phyloP scores from a whole-genome alignment of 2,888 invertebrate species.

The Drosophila infuscata region DNA sequence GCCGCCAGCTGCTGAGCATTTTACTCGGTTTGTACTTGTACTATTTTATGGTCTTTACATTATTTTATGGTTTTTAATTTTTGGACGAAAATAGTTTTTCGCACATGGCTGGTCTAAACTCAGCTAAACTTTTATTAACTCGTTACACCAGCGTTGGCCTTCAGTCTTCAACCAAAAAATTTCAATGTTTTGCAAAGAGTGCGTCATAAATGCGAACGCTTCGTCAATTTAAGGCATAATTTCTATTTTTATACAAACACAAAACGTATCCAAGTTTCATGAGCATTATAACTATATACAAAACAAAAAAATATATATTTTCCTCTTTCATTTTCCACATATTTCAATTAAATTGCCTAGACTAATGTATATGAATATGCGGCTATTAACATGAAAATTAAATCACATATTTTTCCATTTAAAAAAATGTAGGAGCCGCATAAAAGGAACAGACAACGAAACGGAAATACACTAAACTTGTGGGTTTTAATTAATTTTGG shows the following conservation, averaged over 20 bases:
- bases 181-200: conserved; percentile 22
- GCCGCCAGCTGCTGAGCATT: conserved; percentile 69
- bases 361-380: conserved; percentile 43
- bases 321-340: conserved; percentile 21
- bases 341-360: conserved; percentile 37
- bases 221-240: conserved; percentile 57
- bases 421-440: neutral
- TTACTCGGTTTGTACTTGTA: conserved; percentile 72
- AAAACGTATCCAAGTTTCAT: conserved; percentile 44
- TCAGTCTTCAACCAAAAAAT: conserved; percentile 21
- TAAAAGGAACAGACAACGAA: neutral
- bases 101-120: conserved; percentile 42
- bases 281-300: conserved; percentile 24
- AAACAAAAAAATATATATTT: neutral
- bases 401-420: conserved; percentile 32
- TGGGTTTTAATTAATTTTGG: neutral
- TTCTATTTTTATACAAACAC: conserved; percentile 57
- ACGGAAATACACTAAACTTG: conserved; percentile 33
- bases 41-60: conserved; percentile 62
- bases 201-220: conserved; percentile 41
- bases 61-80: conserved; percentile 50
- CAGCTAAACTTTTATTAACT: conserved; percentile 44
- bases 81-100: conserved; percentile 10
- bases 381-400: conserved; percentile 66
- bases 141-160: conserved; percentile 37